Evolutionary conservation across 2,888 invertebrate genomes (phyloP).

Genomic region (Agriopis marginaria): DNA sequence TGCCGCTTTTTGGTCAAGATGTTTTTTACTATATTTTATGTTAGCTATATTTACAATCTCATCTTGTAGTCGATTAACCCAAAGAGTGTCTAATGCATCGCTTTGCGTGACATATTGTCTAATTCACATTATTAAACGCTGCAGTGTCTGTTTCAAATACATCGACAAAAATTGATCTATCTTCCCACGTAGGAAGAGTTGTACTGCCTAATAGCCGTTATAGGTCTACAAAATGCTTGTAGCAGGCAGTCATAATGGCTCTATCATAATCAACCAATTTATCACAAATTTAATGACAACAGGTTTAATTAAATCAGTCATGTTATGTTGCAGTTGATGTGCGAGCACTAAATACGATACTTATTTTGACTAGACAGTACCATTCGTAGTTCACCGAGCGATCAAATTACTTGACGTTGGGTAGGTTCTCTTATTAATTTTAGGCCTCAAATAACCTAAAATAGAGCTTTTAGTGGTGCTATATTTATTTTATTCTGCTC

Average conservation of each 20-base stretch:
- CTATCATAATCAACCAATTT: not conserved
- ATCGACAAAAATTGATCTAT: not conserved
- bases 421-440: constrained; percentile 60
- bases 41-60: not conserved
- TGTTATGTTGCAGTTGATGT: constrained; percentile 60
- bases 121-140: not conserved
- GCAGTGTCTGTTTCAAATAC: not conserved
- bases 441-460: constrained; percentile 67
- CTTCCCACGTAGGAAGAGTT: not conserved
- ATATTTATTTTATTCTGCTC: not conserved
- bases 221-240: not conserved
- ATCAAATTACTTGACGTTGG: constrained; percentile 65
- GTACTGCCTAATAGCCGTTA: not conserved
- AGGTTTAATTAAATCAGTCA: constrained; percentile 54
- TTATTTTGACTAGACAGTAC: constrained; percentile 85
- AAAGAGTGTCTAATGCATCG: not conserved
- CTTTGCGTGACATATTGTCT: not conserved
- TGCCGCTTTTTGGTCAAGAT: too few species aligned
- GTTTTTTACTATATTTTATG: too few species aligned
- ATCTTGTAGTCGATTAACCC: not conserved
- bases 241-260: not conserved
- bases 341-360: constrained; percentile 76
- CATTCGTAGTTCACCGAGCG: constrained; percentile 63
- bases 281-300: not conserved
- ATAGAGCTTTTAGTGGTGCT: constrained; percentile 62